Base-by-base conservation (phyloP, 37 sponge, comb jelly and placozoan species). In the Petrosia ficiformis region DNA sequence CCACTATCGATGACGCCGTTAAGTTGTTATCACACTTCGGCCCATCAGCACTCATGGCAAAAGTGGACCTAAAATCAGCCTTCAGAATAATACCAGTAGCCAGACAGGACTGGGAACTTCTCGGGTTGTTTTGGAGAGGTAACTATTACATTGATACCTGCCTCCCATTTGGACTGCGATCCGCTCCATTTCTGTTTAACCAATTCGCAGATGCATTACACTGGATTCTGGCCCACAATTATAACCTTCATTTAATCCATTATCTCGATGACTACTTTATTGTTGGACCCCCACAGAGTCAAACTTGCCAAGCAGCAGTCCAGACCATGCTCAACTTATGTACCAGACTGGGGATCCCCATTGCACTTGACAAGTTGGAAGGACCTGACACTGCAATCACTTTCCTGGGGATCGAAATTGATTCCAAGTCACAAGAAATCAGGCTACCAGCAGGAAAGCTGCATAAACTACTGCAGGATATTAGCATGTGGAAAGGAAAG, bases 31-130 rank as follows among this genome's bases (percentile, higher is more conserved):
- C n/a, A n/a, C n/a, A n/a, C n/a, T n/a, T n/a, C n/a, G n/a, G n/a
- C n/a, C n/a, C n/a, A n/a, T n/a, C n/a, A n/a, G n/a, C n/a, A n/a
- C 74, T 63, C 19, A 72, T 81, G 82, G 64, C 66, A 3, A 81
- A 81, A 59, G 66, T 75, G 28, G 74, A n/a, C n/a, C n/a, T n/a
- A n/a, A n/a, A n/a, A n/a, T n/a, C n/a, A n/a, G n/a, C n/a, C n/a
- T n/a, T n/a, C n/a, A n/a, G n/a, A n/a, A n/a, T n/a, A n/a, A n/a
- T n/a, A n/a, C n/a, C n/a, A n/a, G n/a, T n/a, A n/a, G n/a, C n/a
- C n/a, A n/a, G n/a, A n/a, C n/a, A n/a, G n/a, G n/a, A n/a, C n/a
- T n/a, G n/a, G n/a, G n/a, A 77, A 26, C 70, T 82, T 36, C 38
- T 80, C 4, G 74, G 82, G 22, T 65, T 71, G 28, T 56, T 73